Evolutionary conservation across 1,140 invertebrate genomes (phyloP).

Genomic region (Melanaphis sacchari): DNA sequence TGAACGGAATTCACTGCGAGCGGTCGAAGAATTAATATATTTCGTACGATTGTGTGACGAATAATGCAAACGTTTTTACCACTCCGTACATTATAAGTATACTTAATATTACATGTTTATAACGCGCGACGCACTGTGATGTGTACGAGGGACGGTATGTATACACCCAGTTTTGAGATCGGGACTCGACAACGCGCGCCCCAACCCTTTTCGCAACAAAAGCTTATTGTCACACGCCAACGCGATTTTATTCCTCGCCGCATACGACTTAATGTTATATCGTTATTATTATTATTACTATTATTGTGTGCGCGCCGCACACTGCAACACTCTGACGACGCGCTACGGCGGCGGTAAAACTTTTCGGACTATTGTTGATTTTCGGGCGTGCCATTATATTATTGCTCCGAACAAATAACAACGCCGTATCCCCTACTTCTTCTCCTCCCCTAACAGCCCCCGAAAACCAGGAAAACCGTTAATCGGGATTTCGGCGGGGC

Average conservation of each 20-base stretch:
- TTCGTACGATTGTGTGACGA: too few species aligned
- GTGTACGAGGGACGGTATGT: too few species aligned
- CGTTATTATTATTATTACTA: background rate
- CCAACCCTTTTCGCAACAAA: background rate
- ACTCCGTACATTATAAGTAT: too few species aligned
- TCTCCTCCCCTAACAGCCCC: too few species aligned
- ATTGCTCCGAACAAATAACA: background rate
- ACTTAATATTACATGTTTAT: too few species aligned
- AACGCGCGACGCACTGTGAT: too few species aligned
- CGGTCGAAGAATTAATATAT: too few species aligned
- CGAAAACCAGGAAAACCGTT: background rate
- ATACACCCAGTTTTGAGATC: background rate
- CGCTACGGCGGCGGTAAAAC: background rate
- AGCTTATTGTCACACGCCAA: background rate
- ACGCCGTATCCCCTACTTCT: too few species aligned
- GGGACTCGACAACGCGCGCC: too few species aligned
- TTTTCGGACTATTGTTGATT: slow-evolving; percentile 13
- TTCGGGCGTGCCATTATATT: background rate
- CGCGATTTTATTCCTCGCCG: slow-evolving; percentile 1
- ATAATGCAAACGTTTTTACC: too few species aligned
- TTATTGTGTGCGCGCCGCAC: background rate
- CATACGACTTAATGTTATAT: slow-evolving; percentile 1
- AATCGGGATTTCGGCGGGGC: background rate
- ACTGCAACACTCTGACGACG: background rate
- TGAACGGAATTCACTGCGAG: too few species aligned